phyloP scores from a whole-genome alignment of 2,113 vertebrate species.

The Todiramphus chloris region DNA sequence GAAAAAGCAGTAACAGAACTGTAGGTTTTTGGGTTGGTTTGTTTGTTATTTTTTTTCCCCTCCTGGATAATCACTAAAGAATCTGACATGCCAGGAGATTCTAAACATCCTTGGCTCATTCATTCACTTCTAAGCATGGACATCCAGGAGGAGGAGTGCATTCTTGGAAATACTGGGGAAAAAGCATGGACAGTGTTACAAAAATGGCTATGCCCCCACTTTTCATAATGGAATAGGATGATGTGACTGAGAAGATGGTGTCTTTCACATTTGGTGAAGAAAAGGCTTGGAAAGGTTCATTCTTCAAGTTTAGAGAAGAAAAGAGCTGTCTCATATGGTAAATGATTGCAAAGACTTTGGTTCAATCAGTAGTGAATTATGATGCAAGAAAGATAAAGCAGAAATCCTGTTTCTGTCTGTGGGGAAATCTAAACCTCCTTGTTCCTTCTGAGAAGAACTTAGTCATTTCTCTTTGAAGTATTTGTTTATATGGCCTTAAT shows the following conservation, averaged over 20 bases:
- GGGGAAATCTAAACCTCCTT: background rate
- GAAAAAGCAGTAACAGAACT: background rate
- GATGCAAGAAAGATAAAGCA: background rate
- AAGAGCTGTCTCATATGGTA: background rate
- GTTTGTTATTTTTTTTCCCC: background rate
- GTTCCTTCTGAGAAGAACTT: background rate
- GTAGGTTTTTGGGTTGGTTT: background rate
- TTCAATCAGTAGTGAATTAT: background rate
- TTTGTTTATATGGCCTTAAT: background rate
- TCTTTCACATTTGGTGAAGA: background rate
- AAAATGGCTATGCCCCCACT: background rate
- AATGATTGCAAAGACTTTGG: background rate
- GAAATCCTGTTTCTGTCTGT: background rate
- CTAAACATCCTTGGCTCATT: background rate
- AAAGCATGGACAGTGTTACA: background rate
- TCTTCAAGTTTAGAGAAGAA: background rate
- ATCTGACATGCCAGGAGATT: background rate
- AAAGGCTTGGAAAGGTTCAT: background rate
- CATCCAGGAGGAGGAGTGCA: background rate
- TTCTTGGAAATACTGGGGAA: background rate
- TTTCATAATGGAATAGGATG: background rate
- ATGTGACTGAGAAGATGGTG: background rate
- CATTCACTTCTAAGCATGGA: background rate
- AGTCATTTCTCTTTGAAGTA: background rate
- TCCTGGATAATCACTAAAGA: background rate